phyloP scores from a whole-genome alignment of 2,113 vertebrate genomes.

The Chaenocephalus aceratus region DNA sequence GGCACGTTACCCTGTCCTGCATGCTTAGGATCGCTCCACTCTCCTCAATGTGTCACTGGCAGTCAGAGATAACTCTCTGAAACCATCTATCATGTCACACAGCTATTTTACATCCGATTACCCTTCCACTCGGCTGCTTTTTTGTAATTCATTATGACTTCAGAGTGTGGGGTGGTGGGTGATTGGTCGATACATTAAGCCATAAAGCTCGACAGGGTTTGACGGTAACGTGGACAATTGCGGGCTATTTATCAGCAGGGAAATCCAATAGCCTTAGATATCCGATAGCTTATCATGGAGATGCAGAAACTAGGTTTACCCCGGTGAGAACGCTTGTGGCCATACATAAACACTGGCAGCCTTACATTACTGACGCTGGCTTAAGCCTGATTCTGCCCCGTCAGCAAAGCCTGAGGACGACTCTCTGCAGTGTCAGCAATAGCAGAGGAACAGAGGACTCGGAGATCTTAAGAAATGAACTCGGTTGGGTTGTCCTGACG shows the following conservation, averaged over 20 bases:
- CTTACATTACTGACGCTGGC: constrained; percentile 53
- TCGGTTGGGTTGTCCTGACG: not conserved
- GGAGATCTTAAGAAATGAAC: not conserved
- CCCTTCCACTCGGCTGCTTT: not conserved
- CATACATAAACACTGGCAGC: constrained; percentile 54
- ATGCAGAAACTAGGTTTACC: constrained; percentile 51
- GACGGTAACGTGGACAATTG: constrained; percentile 14
- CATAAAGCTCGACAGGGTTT: constrained; percentile 16
- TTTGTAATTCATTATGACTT: constrained; percentile 25
- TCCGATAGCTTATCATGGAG: constrained; percentile 43
- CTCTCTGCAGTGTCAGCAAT: constrained; percentile 1
- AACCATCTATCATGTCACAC: constrained; percentile 10
- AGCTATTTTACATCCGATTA: constrained; percentile 25
- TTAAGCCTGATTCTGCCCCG: constrained; percentile 27
- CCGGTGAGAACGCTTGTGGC: constrained; percentile 14
- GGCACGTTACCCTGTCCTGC: not conserved
- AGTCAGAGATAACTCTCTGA: constrained; percentile 6
- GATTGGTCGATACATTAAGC: constrained; percentile 13
- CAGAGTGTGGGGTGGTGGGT: not conserved
- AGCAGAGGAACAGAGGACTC: not conserved
- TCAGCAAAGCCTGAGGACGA: constrained; percentile 53
- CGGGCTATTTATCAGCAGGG: constrained; percentile 11
- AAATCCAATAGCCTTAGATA: constrained; percentile 54
- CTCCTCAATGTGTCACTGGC: constrained; percentile 19
- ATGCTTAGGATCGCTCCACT: constrained; percentile 29